phyloP scores from a whole-genome alignment of 2,888 invertebrate genomes.

The Nomada lathburiana region DNA sequence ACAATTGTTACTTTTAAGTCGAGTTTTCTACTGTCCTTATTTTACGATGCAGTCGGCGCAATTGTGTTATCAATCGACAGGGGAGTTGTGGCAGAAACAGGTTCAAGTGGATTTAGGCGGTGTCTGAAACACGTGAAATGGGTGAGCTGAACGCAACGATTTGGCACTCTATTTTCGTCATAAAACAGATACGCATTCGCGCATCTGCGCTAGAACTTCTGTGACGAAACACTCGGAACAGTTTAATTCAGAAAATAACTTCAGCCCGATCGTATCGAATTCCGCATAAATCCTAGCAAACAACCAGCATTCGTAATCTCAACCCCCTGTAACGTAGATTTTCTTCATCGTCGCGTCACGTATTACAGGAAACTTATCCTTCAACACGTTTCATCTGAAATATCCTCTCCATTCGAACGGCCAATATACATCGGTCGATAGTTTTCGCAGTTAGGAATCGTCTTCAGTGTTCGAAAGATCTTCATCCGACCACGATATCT shows the following conservation, averaged over 20 bases:
- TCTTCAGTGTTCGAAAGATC: constrained; percentile 6
- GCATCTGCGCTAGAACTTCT: constrained; percentile 26
- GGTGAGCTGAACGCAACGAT: constrained; percentile 28
- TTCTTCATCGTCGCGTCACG: neutral
- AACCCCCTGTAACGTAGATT: neutral
- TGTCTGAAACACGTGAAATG: constrained; percentile 23
- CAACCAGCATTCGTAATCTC: too few relatives aligned
- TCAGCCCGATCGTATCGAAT: constrained; percentile 13
- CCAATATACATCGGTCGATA: neutral
- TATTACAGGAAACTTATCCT: neutral
- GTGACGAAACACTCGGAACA: constrained; percentile 29
- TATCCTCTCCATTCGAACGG: neutral
- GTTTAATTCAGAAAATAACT: constrained; percentile 35
- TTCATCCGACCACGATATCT: constrained; percentile 44
- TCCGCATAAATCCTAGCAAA: neutral
- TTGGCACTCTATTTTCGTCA: constrained; percentile 55
- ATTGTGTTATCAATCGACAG: too few relatives aligned
- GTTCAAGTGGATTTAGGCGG: constrained; percentile 2
- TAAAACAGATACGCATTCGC: constrained; percentile 46
- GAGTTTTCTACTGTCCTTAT: neutral
- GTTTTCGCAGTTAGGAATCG: neutral
- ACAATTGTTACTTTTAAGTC: neutral
- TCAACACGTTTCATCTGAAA: neutral
- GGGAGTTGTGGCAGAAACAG: neutral
- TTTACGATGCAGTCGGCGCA: neutral